Evolutionary conservation across 2,797 vertebrate genomes (phyloP).

Genomic region (Xyrichtys novacula): DNA sequence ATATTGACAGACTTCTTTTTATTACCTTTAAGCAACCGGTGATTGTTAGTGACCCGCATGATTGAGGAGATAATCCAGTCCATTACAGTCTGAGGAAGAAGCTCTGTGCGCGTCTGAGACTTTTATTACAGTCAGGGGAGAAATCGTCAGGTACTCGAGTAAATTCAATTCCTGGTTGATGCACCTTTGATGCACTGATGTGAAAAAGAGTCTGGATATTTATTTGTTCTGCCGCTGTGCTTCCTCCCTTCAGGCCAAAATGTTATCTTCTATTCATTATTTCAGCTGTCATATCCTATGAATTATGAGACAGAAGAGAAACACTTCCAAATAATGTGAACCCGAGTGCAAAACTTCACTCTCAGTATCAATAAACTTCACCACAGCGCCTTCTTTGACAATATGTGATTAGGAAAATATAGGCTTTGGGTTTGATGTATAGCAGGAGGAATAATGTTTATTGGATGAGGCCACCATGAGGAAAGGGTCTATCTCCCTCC

Average conservation of each 20-base stretch:
- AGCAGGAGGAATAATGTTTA: conserved; percentile 35
- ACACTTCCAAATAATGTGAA: conserved; percentile 47
- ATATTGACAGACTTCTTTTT: conserved; percentile 28
- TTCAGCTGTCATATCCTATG: conserved; percentile 43
- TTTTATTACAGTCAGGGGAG: conserved; percentile 20
- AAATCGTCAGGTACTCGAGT: conserved; percentile 17
- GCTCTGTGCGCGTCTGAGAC: conserved; percentile 13
- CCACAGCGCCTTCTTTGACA: conserved; percentile 23
- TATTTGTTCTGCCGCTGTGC: conserved; percentile 37
- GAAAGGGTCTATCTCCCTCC: conserved; percentile 47
- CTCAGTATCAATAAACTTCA: conserved; percentile 47
- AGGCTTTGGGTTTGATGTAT: conserved; percentile 38
- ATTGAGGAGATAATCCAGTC: conserved; percentile 42
- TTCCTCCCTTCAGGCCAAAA: conserved; percentile 32
- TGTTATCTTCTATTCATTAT: conserved; percentile 51
- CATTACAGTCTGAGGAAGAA: conserved; percentile 39
- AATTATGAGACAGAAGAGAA: conserved; percentile 43
- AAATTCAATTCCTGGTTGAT: conserved; percentile 38
- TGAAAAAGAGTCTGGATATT: conserved; percentile 24
- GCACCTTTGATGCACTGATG: conserved; percentile 20
- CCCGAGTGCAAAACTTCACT: conserved; percentile 42
- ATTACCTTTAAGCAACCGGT: conserved; percentile 38
- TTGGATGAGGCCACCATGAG: conserved; percentile 40
- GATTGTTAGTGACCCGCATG: conserved; percentile 42
- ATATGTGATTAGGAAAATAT: conserved; percentile 30